Evolutionary conservation across 2,113 vertebrate genomes (phyloP).

Genomic region (Orycteropus afer): DNA sequence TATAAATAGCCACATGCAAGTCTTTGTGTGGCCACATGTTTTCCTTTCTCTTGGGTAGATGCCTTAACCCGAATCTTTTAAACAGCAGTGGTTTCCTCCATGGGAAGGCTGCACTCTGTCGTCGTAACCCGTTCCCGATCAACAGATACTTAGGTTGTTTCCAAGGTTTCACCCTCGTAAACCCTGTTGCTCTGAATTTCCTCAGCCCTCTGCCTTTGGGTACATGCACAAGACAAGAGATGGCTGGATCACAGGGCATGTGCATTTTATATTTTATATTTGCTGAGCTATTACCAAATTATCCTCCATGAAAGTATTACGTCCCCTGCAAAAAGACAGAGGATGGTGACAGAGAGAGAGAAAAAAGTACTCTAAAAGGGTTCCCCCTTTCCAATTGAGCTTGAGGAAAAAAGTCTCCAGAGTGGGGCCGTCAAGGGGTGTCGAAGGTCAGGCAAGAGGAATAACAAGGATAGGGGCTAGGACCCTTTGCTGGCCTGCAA

Average conservation of each 20-base stretch:
- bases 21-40: conserved; percentile 14
- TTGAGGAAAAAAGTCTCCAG: not conserved
- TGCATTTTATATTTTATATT: not conserved
- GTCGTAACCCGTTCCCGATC: not conserved
- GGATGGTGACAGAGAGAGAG: not conserved
- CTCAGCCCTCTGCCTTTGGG: not conserved
- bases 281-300: not conserved
- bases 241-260: not conserved
- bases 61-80: not conserved
- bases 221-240: not conserved
- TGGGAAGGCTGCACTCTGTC: not conserved
- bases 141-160: not conserved
- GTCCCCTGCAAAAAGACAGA: not conserved
- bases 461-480: not conserved
- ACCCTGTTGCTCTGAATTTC: not conserved
- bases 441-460: not conserved
- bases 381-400: not conserved
- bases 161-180: not conserved
- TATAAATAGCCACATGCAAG: not conserved
- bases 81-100: not conserved
- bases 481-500: not conserved
- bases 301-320: not conserved
- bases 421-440: not conserved
- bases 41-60: not conserved
- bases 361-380: not conserved